Conservation (phyloP, 2,797 vertebrate genomes). For the Scyliorhinus canicula region DNA sequence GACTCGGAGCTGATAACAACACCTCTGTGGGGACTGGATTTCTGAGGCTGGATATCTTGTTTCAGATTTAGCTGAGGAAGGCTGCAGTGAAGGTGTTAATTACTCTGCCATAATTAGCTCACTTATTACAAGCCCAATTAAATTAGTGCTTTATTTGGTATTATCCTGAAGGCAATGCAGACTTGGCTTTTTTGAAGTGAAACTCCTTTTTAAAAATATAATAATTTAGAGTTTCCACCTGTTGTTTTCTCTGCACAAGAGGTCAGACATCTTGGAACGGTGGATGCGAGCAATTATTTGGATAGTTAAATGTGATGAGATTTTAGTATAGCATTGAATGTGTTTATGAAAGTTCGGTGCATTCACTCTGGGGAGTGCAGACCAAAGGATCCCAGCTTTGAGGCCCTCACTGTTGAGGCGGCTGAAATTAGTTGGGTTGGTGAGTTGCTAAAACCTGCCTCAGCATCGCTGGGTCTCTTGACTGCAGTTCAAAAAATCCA, state of each 20-base stretch:
- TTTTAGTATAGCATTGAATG: neutral
- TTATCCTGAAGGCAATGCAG: slow-evolving; percentile 3
- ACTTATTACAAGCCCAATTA: slow-evolving; percentile 20
- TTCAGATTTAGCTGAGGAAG: slow-evolving; percentile 13
- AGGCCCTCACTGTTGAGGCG: neutral
- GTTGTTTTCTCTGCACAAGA: neutral
- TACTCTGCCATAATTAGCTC: slow-evolving; percentile 32
- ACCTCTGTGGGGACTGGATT: slow-evolving; percentile 13
- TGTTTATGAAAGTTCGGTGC: neutral
- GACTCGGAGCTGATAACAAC: neutral
- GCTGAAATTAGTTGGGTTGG: neutral
- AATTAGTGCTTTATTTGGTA: slow-evolving; percentile 25
- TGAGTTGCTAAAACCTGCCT: neutral
- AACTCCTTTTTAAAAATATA: neutral
- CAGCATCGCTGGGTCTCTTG: neutral
- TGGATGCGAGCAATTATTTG: neutral
- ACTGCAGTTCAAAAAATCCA: neutral
- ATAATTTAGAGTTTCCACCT: neutral
- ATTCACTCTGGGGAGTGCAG: neutral
- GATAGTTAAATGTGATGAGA: neutral
- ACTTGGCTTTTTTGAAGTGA: neutral
- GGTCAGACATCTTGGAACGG: neutral
- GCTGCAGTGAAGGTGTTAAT: slow-evolving; percentile 20
- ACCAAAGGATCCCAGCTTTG: neutral
- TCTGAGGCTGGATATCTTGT: slow-evolving; percentile 8